These are phyloP conservation scores for Aphaenogaster ashmeadi DNA, from an alignment of 1,140 invertebrate genomes.

Conservation along the genomic window DNA sequence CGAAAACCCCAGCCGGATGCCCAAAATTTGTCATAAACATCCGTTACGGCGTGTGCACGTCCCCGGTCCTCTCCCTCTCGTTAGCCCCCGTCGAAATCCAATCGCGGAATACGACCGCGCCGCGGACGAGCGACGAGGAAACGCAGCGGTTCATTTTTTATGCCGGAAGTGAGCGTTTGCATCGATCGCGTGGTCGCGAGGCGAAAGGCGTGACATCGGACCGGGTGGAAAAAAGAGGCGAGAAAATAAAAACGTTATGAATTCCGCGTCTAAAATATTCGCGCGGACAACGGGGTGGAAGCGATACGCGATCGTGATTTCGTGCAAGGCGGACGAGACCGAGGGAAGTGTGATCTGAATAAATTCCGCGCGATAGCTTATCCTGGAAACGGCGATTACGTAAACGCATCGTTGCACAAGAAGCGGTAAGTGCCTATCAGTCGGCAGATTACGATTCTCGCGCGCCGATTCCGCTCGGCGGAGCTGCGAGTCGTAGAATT, in stretches of 20 bases:
- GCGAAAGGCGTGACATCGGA: neutral
- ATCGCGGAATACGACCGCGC: conserved; percentile 23
- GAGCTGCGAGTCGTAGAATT: neutral
- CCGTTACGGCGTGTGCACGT: conserved; percentile 25
- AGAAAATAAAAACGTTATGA: conserved; percentile 52
- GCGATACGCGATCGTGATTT: conserved; percentile 54
- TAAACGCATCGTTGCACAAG: conserved; percentile 51
- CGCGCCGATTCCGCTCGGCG: conserved; percentile 12
- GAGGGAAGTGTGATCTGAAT: conserved; percentile 50
- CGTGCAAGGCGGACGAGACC: neutral
- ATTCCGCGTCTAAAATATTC: conserved; percentile 24
- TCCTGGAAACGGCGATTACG: conserved; percentile 41
- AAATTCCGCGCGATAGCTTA: conserved; percentile 55
- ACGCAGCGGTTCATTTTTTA: conserved; percentile 16
- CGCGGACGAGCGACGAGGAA: neutral
- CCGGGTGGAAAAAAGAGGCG: neutral
- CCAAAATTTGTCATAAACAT: conserved; percentile 73
- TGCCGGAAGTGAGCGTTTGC: neutral
- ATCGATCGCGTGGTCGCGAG: conserved; percentile 37
- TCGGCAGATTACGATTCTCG: conserved; percentile 61
- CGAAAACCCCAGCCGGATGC: conserved; percentile 18
- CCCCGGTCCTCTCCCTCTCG: neutral
- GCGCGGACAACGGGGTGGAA: conserved; percentile 21
- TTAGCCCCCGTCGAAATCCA: conserved; percentile 3
- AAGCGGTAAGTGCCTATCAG: conserved; percentile 35